phyloP scores from a whole-genome alignment of 2,113 vertebrate species.

The Oreochromis tanganicae region DNA sequence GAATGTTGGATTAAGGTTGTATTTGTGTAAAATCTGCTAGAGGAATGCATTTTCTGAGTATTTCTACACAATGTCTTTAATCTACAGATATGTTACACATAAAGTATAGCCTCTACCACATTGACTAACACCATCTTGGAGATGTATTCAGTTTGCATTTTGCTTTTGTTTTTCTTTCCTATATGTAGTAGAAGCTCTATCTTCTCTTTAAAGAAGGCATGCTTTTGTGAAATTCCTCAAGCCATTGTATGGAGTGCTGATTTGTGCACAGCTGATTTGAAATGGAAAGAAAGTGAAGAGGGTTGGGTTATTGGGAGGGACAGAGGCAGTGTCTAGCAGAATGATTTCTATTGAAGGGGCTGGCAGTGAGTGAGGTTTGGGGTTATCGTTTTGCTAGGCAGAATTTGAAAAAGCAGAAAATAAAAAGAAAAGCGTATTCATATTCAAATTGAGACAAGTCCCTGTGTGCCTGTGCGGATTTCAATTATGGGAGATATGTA shows the following conservation, averaged over 20 bases:
- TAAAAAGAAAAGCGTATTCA: slow-evolving; percentile 44
- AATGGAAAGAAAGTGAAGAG: background rate
- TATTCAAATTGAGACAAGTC: slow-evolving; percentile 49
- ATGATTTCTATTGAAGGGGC: slow-evolving; percentile 13
- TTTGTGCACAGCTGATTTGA: slow-evolving; percentile 12
- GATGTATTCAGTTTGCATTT: background rate
- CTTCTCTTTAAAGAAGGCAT: background rate
- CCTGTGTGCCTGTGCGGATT: slow-evolving; percentile 16
- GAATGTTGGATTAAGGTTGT: background rate
- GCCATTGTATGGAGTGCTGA: background rate
- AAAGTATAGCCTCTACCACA: background rate
- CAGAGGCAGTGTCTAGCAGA: background rate
- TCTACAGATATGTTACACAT: background rate
- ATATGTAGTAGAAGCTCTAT: background rate
- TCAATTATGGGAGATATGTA: slow-evolving; percentile 44
- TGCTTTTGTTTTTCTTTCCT: background rate
- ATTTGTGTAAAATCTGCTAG: background rate
- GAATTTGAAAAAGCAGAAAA: slow-evolving; percentile 40
- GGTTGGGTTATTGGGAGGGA: background rate
- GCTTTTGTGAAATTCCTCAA: background rate
- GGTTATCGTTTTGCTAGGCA: slow-evolving; percentile 34
- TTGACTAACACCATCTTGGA: background rate
- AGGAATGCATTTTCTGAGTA: background rate
- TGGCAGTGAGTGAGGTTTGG: background rate
- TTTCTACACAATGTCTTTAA: background rate